phyloP scores from a whole-genome alignment of 2,113 vertebrate genomes.

The Hucho hucho region DNA sequence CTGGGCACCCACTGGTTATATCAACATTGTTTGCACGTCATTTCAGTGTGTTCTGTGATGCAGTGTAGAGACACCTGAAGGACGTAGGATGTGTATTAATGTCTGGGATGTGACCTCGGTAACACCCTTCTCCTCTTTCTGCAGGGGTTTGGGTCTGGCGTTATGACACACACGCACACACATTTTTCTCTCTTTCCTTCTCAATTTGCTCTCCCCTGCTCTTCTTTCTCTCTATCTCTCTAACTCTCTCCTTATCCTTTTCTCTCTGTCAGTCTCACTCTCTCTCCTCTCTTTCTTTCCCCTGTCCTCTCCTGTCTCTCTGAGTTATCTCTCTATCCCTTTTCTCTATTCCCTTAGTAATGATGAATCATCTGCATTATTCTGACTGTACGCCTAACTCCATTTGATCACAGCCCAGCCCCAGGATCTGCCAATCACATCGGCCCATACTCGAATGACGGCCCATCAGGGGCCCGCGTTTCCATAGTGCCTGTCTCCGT shows the following conservation, averaged over 20 bases:
- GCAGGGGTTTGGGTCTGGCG: neutral
- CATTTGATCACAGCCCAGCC: constrained; percentile 11
- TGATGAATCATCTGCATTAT: neutral
- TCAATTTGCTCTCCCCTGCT: neutral
- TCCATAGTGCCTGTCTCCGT: neutral
- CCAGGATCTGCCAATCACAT: constrained; percentile 17
- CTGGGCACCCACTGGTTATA: too few species aligned
- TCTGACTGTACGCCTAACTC: neutral
- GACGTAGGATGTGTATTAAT: constrained; percentile 21
- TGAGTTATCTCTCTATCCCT: neutral
- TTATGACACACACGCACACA: neutral
- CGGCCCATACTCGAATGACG: neutral
- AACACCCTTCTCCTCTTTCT: constrained; percentile 37
- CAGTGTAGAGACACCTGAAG: constrained; percentile 27
- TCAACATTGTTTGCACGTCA: too few species aligned
- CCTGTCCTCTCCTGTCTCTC: neutral
- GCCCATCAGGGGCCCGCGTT: neutral
- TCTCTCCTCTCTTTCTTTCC: constrained; percentile 12
- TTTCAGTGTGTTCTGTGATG: neutral
- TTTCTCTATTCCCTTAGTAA: neutral
- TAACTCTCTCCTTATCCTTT: constrained; percentile 16
- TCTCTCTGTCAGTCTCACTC: neutral
- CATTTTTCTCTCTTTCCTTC: constrained; percentile 4
- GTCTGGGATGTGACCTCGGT: constrained; percentile 43
- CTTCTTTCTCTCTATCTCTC: constrained; percentile 4